Conservation (phyloP, 2,113 vertebrate species). For the Haemorhous mexicanus region DNA sequence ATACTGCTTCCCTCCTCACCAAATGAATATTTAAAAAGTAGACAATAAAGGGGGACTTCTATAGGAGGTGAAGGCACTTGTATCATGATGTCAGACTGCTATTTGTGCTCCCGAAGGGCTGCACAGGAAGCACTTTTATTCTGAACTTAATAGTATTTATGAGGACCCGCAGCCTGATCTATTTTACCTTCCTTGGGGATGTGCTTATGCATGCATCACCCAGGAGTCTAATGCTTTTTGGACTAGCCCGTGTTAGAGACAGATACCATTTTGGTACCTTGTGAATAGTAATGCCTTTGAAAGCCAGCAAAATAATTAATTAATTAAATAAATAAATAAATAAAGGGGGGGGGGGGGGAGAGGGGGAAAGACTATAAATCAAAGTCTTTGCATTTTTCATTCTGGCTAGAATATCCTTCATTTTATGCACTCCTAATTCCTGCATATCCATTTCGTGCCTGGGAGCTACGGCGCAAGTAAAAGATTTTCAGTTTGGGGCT, state of each 20-base stretch:
- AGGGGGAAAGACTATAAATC: background rate
- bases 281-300: background rate
- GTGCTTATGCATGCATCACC: conserved; percentile 24
- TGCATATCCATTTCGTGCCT: conserved; percentile 8
- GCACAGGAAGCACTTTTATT: conserved; percentile 52
- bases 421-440: background rate
- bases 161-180: background rate
- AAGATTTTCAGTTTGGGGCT: conserved; percentile 3
- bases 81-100: conserved; percentile 59
- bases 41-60: conserved; percentile 49
- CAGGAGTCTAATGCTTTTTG: conserved; percentile 14
- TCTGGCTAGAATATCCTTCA: background rate
- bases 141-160: conserved; percentile 53
- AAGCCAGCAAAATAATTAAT: background rate
- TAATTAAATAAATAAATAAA: background rate
- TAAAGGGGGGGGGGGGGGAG: background rate
- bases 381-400: background rate
- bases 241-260: background rate
- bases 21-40: conserved; percentile 65
- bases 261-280: conserved; percentile 35
- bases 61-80: conserved; percentile 35
- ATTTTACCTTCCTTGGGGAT: conserved; percentile 15
- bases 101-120: conserved; percentile 21
- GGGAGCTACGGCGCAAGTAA: background rate
- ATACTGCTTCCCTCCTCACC: background rate